Evolutionary conservation across 2,797 vertebrate species (phyloP).

Genomic region (Botia kubotai): DNA sequence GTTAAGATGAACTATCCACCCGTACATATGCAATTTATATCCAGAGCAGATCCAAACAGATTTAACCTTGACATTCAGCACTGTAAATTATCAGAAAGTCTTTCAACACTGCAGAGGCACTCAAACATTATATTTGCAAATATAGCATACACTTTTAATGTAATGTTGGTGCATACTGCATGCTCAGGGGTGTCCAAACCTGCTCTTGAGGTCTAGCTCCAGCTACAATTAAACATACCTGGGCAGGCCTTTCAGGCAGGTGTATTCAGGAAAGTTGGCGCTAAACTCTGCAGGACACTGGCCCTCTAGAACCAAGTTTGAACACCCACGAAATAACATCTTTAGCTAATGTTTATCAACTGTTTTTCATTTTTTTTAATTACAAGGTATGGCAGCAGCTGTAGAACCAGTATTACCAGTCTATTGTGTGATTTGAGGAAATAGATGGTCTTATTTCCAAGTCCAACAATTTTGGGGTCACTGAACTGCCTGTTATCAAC

Average conservation of each 20-base stretch:
- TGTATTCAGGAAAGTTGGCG: too few relatives aligned
- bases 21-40: not conserved
- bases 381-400: not conserved
- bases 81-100: not conserved
- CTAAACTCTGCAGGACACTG: too few relatives aligned
- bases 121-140: not conserved
- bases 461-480: constrained; percentile 42
- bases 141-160: too few relatives aligned
- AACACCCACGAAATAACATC: too few relatives aligned
- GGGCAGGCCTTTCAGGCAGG: too few relatives aligned
- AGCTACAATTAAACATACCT: too few relatives aligned
- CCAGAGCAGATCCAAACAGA: constrained; percentile 21
- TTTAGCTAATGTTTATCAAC: too few relatives aligned
- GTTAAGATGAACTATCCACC: not conserved
- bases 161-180: not conserved
- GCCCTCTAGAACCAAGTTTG: too few relatives aligned
- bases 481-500: not conserved
- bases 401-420: not conserved
- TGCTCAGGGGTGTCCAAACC: too few relatives aligned
- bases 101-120: not conserved
- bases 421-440: constrained; percentile 12
- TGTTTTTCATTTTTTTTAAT: too few relatives aligned
- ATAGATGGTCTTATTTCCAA: constrained; percentile 45
- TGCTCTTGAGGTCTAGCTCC: too few relatives aligned
- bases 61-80: constrained; percentile 9